Evolutionary conservation across 2,113 vertebrate species (phyloP).

Genomic region (Actenoides hombroni): DNA sequence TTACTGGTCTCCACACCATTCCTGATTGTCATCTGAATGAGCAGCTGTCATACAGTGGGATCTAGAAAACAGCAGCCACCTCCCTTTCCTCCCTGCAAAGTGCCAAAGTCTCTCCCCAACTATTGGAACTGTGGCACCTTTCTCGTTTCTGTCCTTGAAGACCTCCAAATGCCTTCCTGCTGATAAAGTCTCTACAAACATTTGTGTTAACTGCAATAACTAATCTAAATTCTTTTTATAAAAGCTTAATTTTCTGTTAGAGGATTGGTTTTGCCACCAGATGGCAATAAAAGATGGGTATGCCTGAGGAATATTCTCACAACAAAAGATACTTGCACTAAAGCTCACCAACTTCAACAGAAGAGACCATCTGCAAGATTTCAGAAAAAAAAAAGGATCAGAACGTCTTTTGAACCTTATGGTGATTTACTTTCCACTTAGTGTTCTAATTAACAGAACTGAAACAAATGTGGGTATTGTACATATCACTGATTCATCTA

Average conservation of each 20-base stretch:
- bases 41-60: neutral
- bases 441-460: neutral
- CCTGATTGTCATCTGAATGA: neutral
- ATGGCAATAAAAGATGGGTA: conserved; percentile 41
- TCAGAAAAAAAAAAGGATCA: neutral
- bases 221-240: neutral
- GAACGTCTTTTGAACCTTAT: neutral
- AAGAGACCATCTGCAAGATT: neutral
- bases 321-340: neutral
- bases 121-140: neutral
- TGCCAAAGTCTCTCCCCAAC: neutral
- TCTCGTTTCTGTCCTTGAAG: neutral
- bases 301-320: neutral
- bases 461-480: neutral
- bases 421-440: neutral
- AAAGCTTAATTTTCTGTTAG: neutral
- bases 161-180: neutral
- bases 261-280: conserved; percentile 18
- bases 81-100: neutral
- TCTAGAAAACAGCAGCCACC: neutral
- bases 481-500: neutral
- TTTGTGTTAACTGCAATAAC: neutral
- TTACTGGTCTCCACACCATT: neutral
- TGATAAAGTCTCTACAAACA: neutral
- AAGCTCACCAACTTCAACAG: neutral